Base-by-base conservation (phyloP, 2,797 vertebrate genomes). In the Lerista edwardsae region DNA sequence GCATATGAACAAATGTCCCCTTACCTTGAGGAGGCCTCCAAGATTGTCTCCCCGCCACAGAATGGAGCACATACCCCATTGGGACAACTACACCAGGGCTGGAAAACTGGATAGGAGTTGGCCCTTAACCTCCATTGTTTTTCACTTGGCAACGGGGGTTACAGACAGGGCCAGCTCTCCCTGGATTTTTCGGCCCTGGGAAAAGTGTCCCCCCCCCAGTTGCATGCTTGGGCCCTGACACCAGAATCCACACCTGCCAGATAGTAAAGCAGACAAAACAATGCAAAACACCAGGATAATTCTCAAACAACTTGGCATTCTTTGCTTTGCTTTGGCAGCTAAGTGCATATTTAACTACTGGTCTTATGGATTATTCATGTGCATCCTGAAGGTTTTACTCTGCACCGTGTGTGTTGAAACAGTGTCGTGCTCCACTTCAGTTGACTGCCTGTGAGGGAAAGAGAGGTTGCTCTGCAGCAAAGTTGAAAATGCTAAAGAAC, bases 401-500 rank as follows among this genome's bases (percentile, higher is more conserved):
- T 10, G 6, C 4, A 51, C 41, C 25, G 17, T 67, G 47, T 79
- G 47, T 59, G 19, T 80, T 69, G 69, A 29, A 72, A 55, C 21
- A 36, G 7, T 71, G 72, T 76, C 39, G 67, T 82, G 59, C 71
- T 44, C 77, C 79, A 55, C 64, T 77, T 25, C 75, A 47, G 91
- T 91, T 90, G 76, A 75, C 2, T 80, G 17, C 75, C 78, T 77
- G 82, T 36, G 31, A 87, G 71, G 61, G 69, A 90, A 93, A 91
- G 77, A 90, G 44, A 85, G 68, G 19, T 80, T 67, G 73, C 76
- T 75, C 82, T 87, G 87, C 36, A 9, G n/a, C 71, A 91, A 87
- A 90, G 71, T 89, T 91, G 76, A 74, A 82, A 84, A 86, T 67
- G 36, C 65, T 84, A 62, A 84, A 36, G 79, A 87, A 59, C 1